A percentile compares a stretch with the other conserved stretches of the same genome.
Conservation (phyloP, 2,888 invertebrate genomes). For the Philhelius pedissequus region DNA sequence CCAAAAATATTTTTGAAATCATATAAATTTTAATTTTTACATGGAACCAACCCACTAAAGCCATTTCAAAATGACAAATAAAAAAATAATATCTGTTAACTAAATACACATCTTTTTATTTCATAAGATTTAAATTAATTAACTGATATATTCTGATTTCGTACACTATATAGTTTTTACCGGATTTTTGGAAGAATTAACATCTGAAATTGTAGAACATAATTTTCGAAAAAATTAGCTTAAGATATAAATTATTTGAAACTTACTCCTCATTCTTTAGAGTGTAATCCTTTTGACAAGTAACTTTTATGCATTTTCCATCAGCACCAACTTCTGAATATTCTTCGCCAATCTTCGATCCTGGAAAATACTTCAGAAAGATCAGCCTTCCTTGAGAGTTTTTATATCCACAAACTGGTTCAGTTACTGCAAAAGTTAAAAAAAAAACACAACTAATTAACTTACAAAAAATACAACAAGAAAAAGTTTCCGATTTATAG, state of each 20-base stretch:
- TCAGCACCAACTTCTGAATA: constrained; percentile 75
- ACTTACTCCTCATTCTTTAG: constrained; percentile 75
- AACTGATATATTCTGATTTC: no score
- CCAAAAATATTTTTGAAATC: no score
- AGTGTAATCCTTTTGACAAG: constrained; percentile 73
- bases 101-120: no score
- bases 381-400: constrained; percentile 74
- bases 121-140: no score
- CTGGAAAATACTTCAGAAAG: constrained; percentile 74
- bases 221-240: no score
- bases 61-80: no score
- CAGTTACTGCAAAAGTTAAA: constrained; percentile 61
- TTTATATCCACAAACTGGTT: constrained; percentile 74
- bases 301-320: constrained; percentile 74
- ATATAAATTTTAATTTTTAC: no score
- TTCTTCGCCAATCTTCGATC: constrained; percentile 72
- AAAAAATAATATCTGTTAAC: no score
- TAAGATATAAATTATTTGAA: not conserved
- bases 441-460: not conserved
- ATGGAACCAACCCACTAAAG: no score
- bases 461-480: not conserved
- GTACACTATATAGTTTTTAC: no score
- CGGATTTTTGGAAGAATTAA: no score
- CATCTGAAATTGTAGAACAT: no score
- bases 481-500: not conserved